Evolutionary conservation across 2,888 invertebrate species (phyloP), one percentile per base, ranked within the genome.

Genomic region (Stenichneumon culpator): DNA sequence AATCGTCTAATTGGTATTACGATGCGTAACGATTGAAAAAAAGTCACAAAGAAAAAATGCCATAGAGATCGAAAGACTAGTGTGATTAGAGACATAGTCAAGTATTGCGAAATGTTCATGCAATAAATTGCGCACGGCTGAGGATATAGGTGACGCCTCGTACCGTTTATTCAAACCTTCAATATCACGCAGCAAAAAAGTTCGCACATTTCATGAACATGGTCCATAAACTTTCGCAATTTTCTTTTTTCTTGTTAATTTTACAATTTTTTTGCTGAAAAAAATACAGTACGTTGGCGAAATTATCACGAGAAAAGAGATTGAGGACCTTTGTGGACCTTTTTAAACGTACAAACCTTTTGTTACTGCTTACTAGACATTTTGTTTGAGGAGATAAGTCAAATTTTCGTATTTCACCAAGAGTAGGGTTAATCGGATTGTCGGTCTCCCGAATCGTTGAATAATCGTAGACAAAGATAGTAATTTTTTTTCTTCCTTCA

Each of bases 51-150:
- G 16, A 54, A 63, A 54, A 74, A 70, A 54, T 52, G 60, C 50
- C 63, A 65, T 79, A 79, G 79, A 54, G 28, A 78, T 79, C 50
- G 63, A 63, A 70, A 82, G 39, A 67, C 32, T 83, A 83, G 73
- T 57, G 73, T 50, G 68, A 67, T 68, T 78, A 82, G 78, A 67
- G 32, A 67, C 78, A 57, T 57, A 57, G 57, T 44, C 25, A 25
- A 73, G 22, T 73, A 50, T 36, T 60, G 57, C 7, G 28, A 79
- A 70, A 39, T 63, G 63, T 74, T 36, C 44, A 47, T 63, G 54
- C 39, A 39, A 57, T 54, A 22, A 72, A 22, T 36, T 36, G 72
- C 54, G 72, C 6, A 57, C 32, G 14, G 22, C 36, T 3, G 60
- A 47, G 28, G 28, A n/a, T 47, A 28, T 74, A 74, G 74, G 47